Evolutionary conservation across 1,140 invertebrate species (phyloP).

Genomic region (Polypedilum vanderplanki): DNA sequence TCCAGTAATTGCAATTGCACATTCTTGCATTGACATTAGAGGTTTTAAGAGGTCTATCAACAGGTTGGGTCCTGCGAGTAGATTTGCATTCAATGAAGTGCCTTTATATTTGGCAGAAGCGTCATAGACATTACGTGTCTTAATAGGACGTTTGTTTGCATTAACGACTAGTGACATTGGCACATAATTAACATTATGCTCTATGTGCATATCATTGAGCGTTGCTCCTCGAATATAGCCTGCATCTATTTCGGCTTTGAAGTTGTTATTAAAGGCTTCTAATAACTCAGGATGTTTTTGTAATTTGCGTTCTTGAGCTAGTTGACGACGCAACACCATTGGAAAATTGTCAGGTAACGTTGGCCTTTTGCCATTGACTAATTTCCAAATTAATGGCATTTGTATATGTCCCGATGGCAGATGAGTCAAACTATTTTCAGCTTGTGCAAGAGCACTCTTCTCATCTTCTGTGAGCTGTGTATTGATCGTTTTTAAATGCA

Average conservation of each 20-base stretch:
- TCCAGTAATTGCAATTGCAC: background rate
- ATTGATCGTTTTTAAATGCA: background rate
- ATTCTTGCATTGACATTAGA: background rate
- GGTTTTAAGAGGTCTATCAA: background rate
- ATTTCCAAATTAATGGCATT: background rate
- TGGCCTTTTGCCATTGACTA: background rate
- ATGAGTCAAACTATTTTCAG: background rate
- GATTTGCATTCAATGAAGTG: background rate
- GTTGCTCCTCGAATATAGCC: background rate
- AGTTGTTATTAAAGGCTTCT: background rate
- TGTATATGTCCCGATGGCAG: background rate
- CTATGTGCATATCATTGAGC: background rate
- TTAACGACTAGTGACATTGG: background rate
- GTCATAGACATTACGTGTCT: background rate
- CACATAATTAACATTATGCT: background rate
- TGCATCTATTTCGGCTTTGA: background rate
- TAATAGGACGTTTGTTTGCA: background rate
- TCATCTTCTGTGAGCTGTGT: background rate
- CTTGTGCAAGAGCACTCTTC: background rate
- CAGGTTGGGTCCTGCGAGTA: background rate
- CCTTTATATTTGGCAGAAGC: background rate
- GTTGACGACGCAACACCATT: background rate
- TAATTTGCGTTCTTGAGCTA: background rate
- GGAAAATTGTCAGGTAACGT: background rate
- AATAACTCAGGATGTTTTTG: background rate